Evolutionary conservation across 2,797 vertebrate genomes (phyloP), one percentile per base, ranked within the genome.

Genomic region (Pempheris klunzingeri): DNA sequence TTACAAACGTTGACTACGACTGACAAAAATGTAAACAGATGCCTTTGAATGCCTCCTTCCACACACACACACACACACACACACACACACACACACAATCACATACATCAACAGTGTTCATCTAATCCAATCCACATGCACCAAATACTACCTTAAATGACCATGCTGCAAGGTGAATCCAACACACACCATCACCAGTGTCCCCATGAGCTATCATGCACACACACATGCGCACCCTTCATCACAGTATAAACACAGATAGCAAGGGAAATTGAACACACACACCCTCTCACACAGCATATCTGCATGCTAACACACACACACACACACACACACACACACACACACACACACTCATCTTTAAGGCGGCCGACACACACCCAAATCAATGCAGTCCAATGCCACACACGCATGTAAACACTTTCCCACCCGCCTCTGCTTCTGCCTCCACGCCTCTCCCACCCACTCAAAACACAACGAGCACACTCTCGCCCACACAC

Each of bases 321-420:
- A 79, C 71, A 68, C 68, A 71, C 47, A 78, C 64, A 77, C 20
- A 79, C 71, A 68, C 76, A 76, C 53, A 77, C 54, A 69, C 34
- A 57, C 50, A 52, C 65, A 63, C 36, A 70, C 61, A 53, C 62
- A 66, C 68, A 70, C 59, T 54, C 43, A 71, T 64, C 47, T 65
- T 73, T 43, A 24, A 79, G 71, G 68, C 41, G 22, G 66, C 28
- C 30, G 32, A 85, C 83, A 88, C 86, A 90, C 90, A 88, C 84
- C 81, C 84, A 87, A 82, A 74, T 83, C 64, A 81, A 52, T 9
- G 62, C 81, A 72, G 80, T 86, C 74, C 74, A 73, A 28, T 11
- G 20, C 50, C 69, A 71, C 44, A 82, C 84, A 84, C 15, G 38
- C 77, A 71, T 82, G 86, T 89, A 88, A 88, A 91, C 87, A 92